A percentile compares a stretch with the other conserved stretches of the same genome.
These are phyloP conservation scores for Odontamblyopus rebecca DNA, from an alignment of 2,797 vertebrate species.

Conservation along the genomic window DNA sequence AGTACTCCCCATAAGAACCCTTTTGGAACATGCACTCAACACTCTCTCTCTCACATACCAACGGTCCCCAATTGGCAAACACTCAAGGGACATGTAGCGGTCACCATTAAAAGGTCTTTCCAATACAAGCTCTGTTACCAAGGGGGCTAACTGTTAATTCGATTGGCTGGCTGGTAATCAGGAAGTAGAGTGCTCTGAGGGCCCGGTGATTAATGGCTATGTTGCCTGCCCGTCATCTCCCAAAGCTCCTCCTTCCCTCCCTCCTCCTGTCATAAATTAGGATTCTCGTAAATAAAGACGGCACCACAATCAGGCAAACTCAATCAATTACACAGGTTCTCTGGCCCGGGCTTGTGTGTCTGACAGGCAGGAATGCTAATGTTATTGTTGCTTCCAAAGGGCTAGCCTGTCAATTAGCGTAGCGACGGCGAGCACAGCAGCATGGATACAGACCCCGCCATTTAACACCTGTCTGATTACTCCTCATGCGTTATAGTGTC, in stretches of 20 bases:
- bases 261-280: slow-evolving; percentile 94
- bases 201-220: slow-evolving; percentile 91
- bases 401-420: slow-evolving; percentile 77
- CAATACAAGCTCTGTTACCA: slow-evolving; percentile 89
- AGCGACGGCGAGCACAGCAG: slow-evolving; percentile 59
- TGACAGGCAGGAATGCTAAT: slow-evolving; percentile 83
- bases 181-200: slow-evolving; percentile 83
- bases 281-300: slow-evolving; percentile 96
- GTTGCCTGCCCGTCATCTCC: slow-evolving; percentile 88
- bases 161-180: slow-evolving; percentile 96
- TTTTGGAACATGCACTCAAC: slow-evolving; percentile 33
- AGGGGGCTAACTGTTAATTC: slow-evolving; percentile 93
- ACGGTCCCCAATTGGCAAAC: slow-evolving; percentile 71
- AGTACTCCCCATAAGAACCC: slow-evolving; percentile 24
- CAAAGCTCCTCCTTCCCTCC: slow-evolving; percentile 83
- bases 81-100: slow-evolving; percentile 88
- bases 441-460: slow-evolving; percentile 73
- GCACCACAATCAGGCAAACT: slow-evolving; percentile 95
- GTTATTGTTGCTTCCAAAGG: slow-evolving; percentile 86
- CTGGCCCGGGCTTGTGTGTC: slow-evolving; percentile 80
- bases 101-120: slow-evolving; percentile 98
- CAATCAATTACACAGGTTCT: slow-evolving; percentile 90
- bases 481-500: slow-evolving; percentile 28
- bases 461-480: slow-evolving; percentile 77
- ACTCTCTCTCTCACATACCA: slow-evolving; percentile 48